Evolutionary conservation across 2,113 vertebrate species (phyloP).

Genomic region (Malurus alboscapulatus): DNA sequence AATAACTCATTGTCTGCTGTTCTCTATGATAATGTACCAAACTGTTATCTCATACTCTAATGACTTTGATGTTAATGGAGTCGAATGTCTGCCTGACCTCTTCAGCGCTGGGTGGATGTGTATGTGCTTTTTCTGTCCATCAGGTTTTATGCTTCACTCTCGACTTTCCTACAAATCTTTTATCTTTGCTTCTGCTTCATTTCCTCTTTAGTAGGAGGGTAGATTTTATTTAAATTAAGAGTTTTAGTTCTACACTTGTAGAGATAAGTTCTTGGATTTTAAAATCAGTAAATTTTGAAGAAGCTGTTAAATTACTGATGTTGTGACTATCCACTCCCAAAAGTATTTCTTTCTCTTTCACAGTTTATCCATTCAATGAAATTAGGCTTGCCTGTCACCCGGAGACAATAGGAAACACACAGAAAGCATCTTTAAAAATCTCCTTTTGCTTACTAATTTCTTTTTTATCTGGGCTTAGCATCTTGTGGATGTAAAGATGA

Average conservation of each 20-base stretch:
- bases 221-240: conserved; percentile 26
- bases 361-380: not conserved
- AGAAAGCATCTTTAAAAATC: not conserved
- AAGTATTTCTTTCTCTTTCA: not conserved
- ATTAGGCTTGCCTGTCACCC: not conserved
- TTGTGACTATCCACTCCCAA: not conserved
- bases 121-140: not conserved
- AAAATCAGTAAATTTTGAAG: not conserved
- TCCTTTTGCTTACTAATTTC: not conserved
- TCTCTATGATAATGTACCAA: conserved; percentile 40
- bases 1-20: conserved; percentile 37
- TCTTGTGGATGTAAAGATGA: not conserved
- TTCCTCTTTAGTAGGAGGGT: not conserved
- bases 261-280: not conserved
- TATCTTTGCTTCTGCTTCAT: conserved; percentile 17
- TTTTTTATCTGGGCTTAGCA: not conserved
- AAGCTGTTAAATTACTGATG: not conserved
- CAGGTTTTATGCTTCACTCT: conserved; percentile 18
- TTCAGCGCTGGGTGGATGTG: not conserved
- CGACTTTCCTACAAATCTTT: not conserved
- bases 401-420: not conserved
- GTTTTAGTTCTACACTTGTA: not conserved
- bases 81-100: conserved; percentile 28
- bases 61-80: conserved; percentile 63
- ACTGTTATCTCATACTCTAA: conserved; percentile 59